Evolutionary conservation across 2,888 invertebrate genomes (phyloP), one percentile per base, ranked within the genome.

Genomic region (Eustalomyia histrio): DNA sequence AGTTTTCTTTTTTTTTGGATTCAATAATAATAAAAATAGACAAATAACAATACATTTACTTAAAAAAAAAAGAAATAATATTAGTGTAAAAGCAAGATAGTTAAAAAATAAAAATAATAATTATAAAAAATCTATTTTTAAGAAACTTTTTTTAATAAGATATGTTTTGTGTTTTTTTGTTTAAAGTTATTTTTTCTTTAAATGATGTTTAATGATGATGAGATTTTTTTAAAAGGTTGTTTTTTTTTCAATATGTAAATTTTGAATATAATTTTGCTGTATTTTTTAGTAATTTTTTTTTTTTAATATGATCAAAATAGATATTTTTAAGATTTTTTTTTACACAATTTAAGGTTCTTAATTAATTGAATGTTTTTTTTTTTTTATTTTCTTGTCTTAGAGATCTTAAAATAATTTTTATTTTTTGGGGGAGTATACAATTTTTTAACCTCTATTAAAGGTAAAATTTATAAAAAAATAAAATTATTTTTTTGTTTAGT

Each of bases 401-500:
- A 64, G 35, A 43, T 63, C 12, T 55, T 63, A 55, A 33, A 73
- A 65, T 57, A n/a, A 67, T 57, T 57, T 29, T 3, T 21, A 2
- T 18, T 58, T 53, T 39, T 52, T 24, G n/a, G 2, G 35, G 52
- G 67, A 75, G 33, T 68, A 68, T 61, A 53, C 60, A 55, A 47
- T 43, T 68, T 68, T 58, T 52, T 43, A 57, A 50, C 17, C 58
- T 72, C 33, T 63, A 58, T 60, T 72, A 68, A 58, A 61, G 67
- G 52, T 80, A 82, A 82, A 75, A 18, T 71, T 67, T 72, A 75
- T 83, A 79, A 76, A 83, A 61, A 84, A 84, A 83, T 82, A 82
- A 83, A 74, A 80, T 75, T 68, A 63, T 83, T 78, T 71, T 55
- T 33, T 61, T 64, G 29, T 72, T 57, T 74, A 1, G 16, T 63